Evolutionary conservation across 2,113 vertebrate genomes (phyloP).

Genomic region (Solenodon paradoxus): DNA sequence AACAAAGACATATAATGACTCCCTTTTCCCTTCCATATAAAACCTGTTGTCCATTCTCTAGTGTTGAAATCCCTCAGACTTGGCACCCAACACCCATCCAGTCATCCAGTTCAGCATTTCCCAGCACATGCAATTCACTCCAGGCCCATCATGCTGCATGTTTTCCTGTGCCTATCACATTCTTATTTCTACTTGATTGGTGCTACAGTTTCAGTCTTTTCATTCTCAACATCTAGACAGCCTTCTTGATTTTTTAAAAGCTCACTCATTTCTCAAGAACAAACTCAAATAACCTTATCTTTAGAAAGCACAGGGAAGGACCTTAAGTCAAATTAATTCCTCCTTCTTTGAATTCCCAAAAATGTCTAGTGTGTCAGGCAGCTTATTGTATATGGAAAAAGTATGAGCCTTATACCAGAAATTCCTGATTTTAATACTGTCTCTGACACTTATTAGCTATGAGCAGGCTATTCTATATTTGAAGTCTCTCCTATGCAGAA

Average conservation of each 20-base stretch:
- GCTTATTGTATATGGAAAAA: not conserved
- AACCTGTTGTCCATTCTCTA: not conserved
- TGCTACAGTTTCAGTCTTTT: not conserved
- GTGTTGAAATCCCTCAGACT: not conserved
- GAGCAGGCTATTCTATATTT: not conserved
- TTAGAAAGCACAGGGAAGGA: slow-evolving; percentile 10
- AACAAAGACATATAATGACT: not conserved
- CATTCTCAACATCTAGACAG: not conserved
- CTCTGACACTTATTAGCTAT: not conserved
- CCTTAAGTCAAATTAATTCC: slow-evolving; percentile 16
- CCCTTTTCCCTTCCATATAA: not conserved
- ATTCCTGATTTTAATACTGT: not conserved
- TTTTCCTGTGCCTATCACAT: not conserved
- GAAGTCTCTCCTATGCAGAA: not conserved
- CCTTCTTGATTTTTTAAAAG: not conserved
- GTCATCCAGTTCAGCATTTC: not conserved
- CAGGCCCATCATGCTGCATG: too few relatives aligned
- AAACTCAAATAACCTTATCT: not conserved
- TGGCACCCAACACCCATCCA: not conserved
- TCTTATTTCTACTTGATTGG: not conserved
- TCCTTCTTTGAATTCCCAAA: not conserved
- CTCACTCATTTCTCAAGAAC: not conserved
- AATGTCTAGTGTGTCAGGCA: not conserved
- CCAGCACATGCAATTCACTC: not conserved
- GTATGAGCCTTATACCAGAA: not conserved